These are phyloP conservation scores for Lipotes vexillifer DNA, from an alignment of 2,113 vertebrate species.

Conservation along the genomic window DNA sequence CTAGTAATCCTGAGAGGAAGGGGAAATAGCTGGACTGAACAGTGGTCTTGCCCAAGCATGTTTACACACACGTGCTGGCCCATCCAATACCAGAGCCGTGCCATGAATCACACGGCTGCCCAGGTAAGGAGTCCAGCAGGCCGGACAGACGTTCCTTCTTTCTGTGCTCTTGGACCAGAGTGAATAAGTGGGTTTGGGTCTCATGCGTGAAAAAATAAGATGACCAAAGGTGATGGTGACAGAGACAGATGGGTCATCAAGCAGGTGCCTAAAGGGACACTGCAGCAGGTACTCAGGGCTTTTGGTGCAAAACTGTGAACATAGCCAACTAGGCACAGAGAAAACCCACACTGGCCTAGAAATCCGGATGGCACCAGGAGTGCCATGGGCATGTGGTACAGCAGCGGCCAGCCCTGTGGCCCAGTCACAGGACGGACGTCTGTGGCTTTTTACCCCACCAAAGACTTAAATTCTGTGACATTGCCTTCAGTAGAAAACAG, in stretches of 20 bases:
- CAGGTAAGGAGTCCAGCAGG: background rate
- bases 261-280: background rate
- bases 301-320: background rate
- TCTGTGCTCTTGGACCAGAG: background rate
- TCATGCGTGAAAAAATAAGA: background rate
- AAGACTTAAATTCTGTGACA: background rate
- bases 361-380: background rate
- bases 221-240: background rate
- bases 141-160: background rate
- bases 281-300: background rate
- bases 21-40: background rate
- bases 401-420: background rate
- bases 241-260: background rate
- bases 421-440: background rate
- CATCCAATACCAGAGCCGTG: background rate
- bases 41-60: background rate
- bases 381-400: slow-evolving; percentile 3
- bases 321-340: background rate
- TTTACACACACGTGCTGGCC: background rate
- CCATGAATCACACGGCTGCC: background rate
- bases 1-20: background rate
- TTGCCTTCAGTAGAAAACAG: slow-evolving; percentile 23
- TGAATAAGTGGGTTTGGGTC: background rate
- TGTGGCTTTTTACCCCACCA: background rate
- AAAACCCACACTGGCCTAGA: background rate